These are phyloP conservation scores for Choloepus didactylus DNA, from an alignment of 2,797 vertebrate genomes.

Conservation along the genomic window DNA sequence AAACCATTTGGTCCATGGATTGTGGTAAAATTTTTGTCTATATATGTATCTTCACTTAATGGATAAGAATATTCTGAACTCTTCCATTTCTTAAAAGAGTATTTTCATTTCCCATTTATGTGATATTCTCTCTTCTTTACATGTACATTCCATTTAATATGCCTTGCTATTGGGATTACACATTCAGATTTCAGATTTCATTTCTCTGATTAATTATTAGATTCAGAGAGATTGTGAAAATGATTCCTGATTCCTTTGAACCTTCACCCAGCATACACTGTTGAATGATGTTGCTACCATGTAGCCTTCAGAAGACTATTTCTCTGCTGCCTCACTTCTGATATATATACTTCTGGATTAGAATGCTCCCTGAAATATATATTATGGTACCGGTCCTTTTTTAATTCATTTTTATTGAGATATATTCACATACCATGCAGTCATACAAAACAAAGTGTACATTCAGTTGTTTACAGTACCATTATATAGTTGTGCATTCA, in stretches of 20 bases:
- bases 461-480: too few relatives aligned
- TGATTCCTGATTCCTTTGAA: not conserved
- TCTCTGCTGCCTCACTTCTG: not conserved
- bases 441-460: too few relatives aligned
- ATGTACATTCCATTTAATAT: not conserved
- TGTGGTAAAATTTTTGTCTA: not conserved
- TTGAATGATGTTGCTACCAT: not conserved
- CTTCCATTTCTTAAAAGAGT: not conserved
- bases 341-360: not conserved
- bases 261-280: not conserved
- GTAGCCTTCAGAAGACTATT: not conserved
- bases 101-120: not conserved
- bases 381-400: not conserved
- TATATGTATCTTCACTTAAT: not conserved
- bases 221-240: not conserved
- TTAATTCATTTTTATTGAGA: too few relatives aligned
- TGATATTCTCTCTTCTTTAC: slow-evolving; percentile 4
- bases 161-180: not conserved
- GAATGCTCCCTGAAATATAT: not conserved
- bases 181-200: not conserved
- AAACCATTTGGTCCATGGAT: not conserved
- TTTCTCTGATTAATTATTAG: not conserved
- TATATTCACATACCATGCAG: too few relatives aligned
- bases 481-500: too few relatives aligned
- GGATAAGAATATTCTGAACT: not conserved